These are phyloP conservation scores for Bombus breviceps DNA, from an alignment of 1,140 invertebrate genomes.

Conservation along the genomic window DNA sequence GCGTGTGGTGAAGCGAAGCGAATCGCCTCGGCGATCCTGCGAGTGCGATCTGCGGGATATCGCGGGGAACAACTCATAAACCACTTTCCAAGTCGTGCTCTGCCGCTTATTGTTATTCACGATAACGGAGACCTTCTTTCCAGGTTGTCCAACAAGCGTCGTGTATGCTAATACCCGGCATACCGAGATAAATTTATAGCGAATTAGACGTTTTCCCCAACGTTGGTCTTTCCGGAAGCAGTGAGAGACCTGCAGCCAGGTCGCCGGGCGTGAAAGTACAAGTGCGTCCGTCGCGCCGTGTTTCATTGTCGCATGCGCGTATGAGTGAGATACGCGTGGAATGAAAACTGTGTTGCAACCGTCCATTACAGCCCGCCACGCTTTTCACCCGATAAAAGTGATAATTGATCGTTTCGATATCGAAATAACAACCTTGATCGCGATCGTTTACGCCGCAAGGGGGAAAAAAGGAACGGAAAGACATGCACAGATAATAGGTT, in stretches of 20 bases:
- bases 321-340: constrained; percentile 8
- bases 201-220: constrained; percentile 30
- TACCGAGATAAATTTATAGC: constrained; percentile 29
- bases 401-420: constrained; percentile 36
- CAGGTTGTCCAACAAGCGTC: constrained; percentile 27
- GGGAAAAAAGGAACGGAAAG: not conserved
- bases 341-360: constrained; percentile 9
- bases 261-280: constrained; percentile 46
- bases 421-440: constrained; percentile 35
- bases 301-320: constrained; percentile 24
- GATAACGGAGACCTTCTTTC: constrained; percentile 44
- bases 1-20: constrained; percentile 46
- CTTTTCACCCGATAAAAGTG: constrained; percentile 20
- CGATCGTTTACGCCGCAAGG: not conserved
- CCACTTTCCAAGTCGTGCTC: constrained; percentile 55
- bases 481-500: not conserved
- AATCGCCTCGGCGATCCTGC: constrained; percentile 17
- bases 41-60: constrained; percentile 40
- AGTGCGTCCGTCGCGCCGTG: constrained; percentile 38
- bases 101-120: constrained; percentile 43
- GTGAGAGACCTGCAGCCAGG: not conserved
- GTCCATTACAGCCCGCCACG: not conserved
- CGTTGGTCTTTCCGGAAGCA: constrained; percentile 25
- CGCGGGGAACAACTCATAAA: constrained; percentile 38
- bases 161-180: constrained; percentile 42